Evolutionary conservation across 2,797 vertebrate species (phyloP), one percentile per base, ranked within the genome.

Genomic region (Cirrhinus molitorella): DNA sequence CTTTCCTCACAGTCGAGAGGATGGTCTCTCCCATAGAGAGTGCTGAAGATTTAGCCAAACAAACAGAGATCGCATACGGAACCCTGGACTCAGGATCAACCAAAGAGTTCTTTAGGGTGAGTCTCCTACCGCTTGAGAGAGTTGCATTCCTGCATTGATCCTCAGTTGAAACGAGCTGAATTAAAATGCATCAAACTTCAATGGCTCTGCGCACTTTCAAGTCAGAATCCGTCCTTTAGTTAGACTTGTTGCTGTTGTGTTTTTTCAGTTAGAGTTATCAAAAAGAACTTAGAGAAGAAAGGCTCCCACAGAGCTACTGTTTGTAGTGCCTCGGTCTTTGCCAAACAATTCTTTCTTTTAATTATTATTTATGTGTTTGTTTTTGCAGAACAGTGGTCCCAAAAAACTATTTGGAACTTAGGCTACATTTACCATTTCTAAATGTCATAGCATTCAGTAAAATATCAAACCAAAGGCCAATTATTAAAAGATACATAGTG

Each of bases 41-140:
- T 49, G 98, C 98, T 8, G 98, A 99, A 92, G 98, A 99, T 93
- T 93, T 99, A 90, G 98, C 98, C 87, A 99, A 99, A 89, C 98
- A 99, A 95, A 99, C 98, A 47, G 98, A 99, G 95, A 99, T 99
- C 91, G 98, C 98, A 79, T 99, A 99, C 72, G 98, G 98, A 89
- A 99, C 98, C 89, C 93, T 99, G 95, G 98, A 99, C 94, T 99
- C 98, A 84, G 98, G 98, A 90, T 99, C 98, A 88, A 99, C 98
- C 91, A 99, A 99, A 96, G 98, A 99, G 95, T 99, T 99, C 96
- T 99, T 99, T 92, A 96, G 98, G 96, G 98, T 99, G 95, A 98
- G 97, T 97, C 47, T 23, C 71, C 49, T 37, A 37, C 8, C 43
- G 8, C 23, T 71, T 11, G 23, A 49, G 43, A 71, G 68, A 71